Conservation (phyloP, 2,888 invertebrate species). For the Petrolisthes cinctipes region DNA sequence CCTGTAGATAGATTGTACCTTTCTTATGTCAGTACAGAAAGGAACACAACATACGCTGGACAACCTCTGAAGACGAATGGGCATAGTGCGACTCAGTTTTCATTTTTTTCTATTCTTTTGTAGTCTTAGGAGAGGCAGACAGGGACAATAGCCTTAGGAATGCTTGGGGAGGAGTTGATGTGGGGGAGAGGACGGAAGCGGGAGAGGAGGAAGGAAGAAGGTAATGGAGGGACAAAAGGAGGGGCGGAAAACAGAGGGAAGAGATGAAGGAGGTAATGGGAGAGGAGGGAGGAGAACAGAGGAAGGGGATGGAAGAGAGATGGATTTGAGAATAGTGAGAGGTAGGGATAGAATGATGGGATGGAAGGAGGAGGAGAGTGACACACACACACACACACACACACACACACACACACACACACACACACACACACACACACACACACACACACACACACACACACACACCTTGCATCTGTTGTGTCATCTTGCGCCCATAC, state of each 20-base stretch:
- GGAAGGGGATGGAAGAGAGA: neutral
- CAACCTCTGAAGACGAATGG: neutral
- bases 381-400: neutral
- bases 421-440: neutral
- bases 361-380: neutral
- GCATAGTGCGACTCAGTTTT: neutral
- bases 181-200: neutral
- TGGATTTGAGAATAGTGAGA: neutral
- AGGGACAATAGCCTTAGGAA: neutral
- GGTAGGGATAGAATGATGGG: neutral
- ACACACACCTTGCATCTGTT: neutral
- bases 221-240: neutral
- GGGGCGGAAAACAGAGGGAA: neutral
- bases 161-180: neutral
- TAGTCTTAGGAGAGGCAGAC: neutral
- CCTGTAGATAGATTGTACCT: no score
- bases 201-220: neutral
- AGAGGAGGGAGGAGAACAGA: neutral
- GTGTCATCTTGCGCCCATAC: neutral
- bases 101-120: neutral
- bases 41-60: neutral
- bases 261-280: neutral
- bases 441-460: slow-evolving; percentile 1
- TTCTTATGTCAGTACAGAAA: no score
- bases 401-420: slow-evolving; percentile 1